These are phyloP conservation scores for Prunella himalayana DNA, from an alignment of 2,113 vertebrate genomes.

Conservation along the genomic window DNA sequence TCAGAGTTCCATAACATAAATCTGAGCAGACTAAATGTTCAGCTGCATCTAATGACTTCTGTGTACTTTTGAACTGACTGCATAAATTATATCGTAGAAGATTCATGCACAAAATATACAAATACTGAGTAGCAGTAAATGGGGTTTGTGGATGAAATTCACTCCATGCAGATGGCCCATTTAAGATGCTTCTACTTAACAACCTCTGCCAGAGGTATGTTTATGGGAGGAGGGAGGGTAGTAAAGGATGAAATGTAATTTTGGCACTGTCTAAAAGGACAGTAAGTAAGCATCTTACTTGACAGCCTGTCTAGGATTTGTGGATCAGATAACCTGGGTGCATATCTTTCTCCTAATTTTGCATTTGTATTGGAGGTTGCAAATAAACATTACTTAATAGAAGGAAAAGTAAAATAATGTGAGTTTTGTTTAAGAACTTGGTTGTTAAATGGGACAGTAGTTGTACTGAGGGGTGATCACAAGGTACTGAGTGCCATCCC, in stretches of 20 bases:
- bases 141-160: slow-evolving; percentile 5
- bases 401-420: neutral
- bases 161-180: neutral
- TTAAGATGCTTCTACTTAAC: neutral
- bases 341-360: neutral
- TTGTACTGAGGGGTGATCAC: neutral
- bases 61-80: slow-evolving; percentile 27
- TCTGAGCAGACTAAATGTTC: slow-evolving; percentile 1
- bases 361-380: neutral
- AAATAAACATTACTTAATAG: neutral
- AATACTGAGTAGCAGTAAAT: slow-evolving; percentile 13
- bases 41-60: slow-evolving; percentile 32
- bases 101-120: slow-evolving; percentile 26
- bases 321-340: neutral
- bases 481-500: neutral
- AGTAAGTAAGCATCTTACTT: neutral
- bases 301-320: neutral
- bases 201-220: neutral
- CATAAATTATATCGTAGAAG: slow-evolving; percentile 17
- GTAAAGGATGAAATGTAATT: neutral
- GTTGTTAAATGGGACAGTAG: neutral
- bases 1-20: neutral
- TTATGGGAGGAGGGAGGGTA: neutral
- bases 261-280: neutral
- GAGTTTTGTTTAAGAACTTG: neutral